Base-by-base conservation (phyloP, 2,888 invertebrate species). In the Callimorpha dominula region DNA sequence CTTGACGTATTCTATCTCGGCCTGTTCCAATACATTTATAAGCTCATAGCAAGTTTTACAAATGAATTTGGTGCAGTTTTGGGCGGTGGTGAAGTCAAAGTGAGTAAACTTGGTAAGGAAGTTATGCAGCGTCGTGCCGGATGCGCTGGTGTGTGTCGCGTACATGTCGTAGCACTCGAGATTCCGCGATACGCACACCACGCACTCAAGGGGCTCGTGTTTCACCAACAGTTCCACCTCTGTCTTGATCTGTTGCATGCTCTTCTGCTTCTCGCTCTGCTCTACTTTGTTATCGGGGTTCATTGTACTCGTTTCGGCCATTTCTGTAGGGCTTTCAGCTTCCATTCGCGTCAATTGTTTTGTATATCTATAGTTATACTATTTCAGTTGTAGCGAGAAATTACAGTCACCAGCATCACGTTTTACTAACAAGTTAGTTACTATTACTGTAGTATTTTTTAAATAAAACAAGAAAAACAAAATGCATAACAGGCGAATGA, bases 41-140 rank as follows among this genome's bases (percentile, higher is more conserved):
- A 95, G 91, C 46, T 94, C 92, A 74, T 85, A 89, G 80, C 95
- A 95, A 71, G 84, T 88, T 77, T 89, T 90, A 80, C 95, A 95
- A 65, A 94, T 86, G 78, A 82, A 87, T 79, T 88, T 91, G 50
- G 89, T 82, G 77, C 84, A 82, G 71, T 83, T 86, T 31, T 85
- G 82, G 15, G 83, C 73, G n/a, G 81, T 85, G 31, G 83, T 74
- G 50, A 92, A 79, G 65, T 90, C 89, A 60, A 85, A 82, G 70
- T 86, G 87, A 12, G 92, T 90, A 76, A 88, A 90, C 79, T 91
- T 92, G 68, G 83, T 85, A 57, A 95, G 88, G 84, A 90, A 93
- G 70, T 86, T 83, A 75, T 87, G 85, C 65, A 94, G 81, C 73
- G 90, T 81, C 54, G 88, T 86, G 64, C 93, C 92, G 62, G 89